These are phyloP conservation scores for Drosophila bunnanda DNA, from an alignment of 2,888 invertebrate species.

Conservation along the genomic window DNA sequence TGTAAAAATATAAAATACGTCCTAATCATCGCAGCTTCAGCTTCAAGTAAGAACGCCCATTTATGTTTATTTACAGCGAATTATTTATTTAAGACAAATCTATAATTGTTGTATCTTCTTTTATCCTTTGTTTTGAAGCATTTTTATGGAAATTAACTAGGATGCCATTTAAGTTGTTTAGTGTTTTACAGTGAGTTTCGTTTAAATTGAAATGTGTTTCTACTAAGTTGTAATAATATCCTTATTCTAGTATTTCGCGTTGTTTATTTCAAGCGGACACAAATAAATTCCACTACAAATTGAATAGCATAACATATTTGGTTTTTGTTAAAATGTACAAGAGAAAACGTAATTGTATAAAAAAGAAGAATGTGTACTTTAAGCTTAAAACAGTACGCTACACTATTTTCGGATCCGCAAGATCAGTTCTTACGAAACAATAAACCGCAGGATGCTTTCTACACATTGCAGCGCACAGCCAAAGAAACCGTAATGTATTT, in stretches of 20 bases:
- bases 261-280: constrained; percentile 44
- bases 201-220: constrained; percentile 46
- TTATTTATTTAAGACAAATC: constrained; percentile 40
- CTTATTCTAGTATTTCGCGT: constrained; percentile 39
- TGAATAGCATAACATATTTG: constrained; percentile 78
- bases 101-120: constrained; percentile 31
- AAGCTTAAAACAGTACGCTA: constrained; percentile 42
- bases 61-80: constrained; percentile 45
- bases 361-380: constrained; percentile 16
- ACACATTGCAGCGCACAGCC: constrained; percentile 71
- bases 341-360: constrained; percentile 4
- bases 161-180: constrained; percentile 46
- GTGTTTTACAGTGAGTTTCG: constrained; percentile 33
- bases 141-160: constrained; percentile 53
- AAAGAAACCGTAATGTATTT: constrained; percentile 64
- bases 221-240: constrained; percentile 47
- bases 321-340: constrained; percentile 56
- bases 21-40: neutral
- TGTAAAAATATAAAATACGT: neutral
- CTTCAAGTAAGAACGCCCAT: neutral
- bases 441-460: constrained; percentile 57
- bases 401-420: constrained; percentile 29
- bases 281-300: constrained; percentile 67
- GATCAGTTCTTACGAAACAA: constrained; percentile 23
- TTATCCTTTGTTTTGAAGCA: constrained; percentile 41